These are phyloP conservation scores for Drosophila nasuta DNA, from an alignment of 1,140 invertebrate genomes.

Conservation along the genomic window DNA sequence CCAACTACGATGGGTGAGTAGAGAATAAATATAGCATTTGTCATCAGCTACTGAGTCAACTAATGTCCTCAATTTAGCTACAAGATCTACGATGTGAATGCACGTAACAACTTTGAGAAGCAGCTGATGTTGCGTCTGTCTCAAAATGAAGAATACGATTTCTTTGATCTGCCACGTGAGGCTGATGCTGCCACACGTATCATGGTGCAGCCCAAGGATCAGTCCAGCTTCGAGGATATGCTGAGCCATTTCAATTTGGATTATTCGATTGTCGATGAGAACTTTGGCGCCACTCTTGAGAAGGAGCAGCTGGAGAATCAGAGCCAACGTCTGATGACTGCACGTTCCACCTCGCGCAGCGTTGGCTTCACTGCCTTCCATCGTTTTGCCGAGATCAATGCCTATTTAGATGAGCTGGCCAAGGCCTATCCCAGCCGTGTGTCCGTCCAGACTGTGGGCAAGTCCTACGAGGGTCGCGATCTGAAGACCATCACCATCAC, in stretches of 20 bases:
- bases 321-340: constrained; percentile 45
- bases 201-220: constrained; percentile 74
- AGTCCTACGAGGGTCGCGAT: constrained; percentile 85
- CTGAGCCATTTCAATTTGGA: constrained; percentile 51
- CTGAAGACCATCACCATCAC: constrained; percentile 86
- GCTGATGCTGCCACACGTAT: constrained; percentile 58
- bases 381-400: constrained; percentile 85
- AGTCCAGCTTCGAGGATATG: constrained; percentile 57
- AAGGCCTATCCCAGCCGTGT: constrained; percentile 85
- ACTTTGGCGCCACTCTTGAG: constrained; percentile 53
- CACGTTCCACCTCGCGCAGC: constrained; percentile 47
- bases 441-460: constrained; percentile 83
- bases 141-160: constrained; percentile 60
- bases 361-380: constrained; percentile 71
- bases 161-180: constrained; percentile 67
- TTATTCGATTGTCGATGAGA: constrained; percentile 55
- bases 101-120: constrained; percentile 64
- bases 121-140: constrained; percentile 64
- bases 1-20: constrained; percentile 77
- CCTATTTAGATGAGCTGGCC: constrained; percentile 86
- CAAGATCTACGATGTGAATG: constrained; percentile 75
- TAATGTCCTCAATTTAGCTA: constrained; percentile 50
- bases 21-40: not conserved
- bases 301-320: constrained; percentile 40
- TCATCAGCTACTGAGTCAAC: not conserved